A percentile compares a stretch with the other conserved stretches of the same genome.
phyloP scores from a whole-genome alignment of 2,888 invertebrate species.

The Rambutsinella grinnellia region DNA sequence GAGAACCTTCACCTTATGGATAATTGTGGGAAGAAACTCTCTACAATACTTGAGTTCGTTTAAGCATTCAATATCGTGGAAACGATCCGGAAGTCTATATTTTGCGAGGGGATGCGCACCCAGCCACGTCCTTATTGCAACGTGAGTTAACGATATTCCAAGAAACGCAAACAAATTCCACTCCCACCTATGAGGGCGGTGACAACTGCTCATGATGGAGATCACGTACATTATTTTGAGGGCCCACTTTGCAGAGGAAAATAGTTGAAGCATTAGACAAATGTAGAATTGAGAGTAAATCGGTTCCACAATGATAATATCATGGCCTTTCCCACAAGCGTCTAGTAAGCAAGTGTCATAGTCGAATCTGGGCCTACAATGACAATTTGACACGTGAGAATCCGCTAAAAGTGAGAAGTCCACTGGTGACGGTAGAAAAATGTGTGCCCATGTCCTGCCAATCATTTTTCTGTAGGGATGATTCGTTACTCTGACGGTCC shows the following conservation, averaged over 20 bases:
- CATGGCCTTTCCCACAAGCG: constrained; percentile 25
- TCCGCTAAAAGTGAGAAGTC: constrained; percentile 19
- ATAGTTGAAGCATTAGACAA: neutral
- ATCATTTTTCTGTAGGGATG: constrained; percentile 38
- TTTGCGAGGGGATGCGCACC: constrained; percentile 9
- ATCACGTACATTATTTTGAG: constrained; percentile 17
- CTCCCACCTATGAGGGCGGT: constrained; percentile 21
- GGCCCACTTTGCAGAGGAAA: constrained; percentile 7
- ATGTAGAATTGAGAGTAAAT: constrained; percentile 12
- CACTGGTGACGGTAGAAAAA: constrained; percentile 18
- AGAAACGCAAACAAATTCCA: constrained; percentile 15
- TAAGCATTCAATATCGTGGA: constrained; percentile 30
- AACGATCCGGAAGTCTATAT: constrained; percentile 37
- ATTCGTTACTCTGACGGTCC: constrained; percentile 10
- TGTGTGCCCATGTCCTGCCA: constrained; percentile 37
- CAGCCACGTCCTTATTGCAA: neutral
- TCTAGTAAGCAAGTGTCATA: constrained; percentile 2
- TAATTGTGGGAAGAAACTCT: constrained; percentile 35
- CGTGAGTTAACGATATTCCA: constrained; percentile 1
- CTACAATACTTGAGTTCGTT: constrained; percentile 37
- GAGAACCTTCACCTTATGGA: constrained; percentile 16
- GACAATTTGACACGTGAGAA: too few relatives aligned
- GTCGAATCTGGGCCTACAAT: neutral
- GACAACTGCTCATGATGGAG: constrained; percentile 30
- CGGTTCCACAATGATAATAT: constrained; percentile 41